These are phyloP conservation scores for Polyodon spathula DNA, from an alignment of 2,113 vertebrate species.

Conservation along the genomic window DNA sequence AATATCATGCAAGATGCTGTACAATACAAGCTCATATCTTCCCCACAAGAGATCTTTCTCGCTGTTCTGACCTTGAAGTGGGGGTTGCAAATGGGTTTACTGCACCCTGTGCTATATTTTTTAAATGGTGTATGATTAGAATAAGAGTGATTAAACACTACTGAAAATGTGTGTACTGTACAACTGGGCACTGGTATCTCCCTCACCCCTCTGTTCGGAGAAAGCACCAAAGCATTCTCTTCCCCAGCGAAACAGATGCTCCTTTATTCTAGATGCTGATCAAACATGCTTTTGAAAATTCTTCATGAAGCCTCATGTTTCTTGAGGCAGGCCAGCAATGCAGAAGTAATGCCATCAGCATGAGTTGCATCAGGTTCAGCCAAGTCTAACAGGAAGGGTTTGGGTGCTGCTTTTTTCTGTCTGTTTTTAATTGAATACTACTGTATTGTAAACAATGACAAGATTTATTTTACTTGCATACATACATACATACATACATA, in stretches of 20 bases:
- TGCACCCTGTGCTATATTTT: no score
- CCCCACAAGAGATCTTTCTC: no score
- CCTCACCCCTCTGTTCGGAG: no score
- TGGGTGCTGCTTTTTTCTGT: background rate
- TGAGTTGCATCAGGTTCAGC: background rate
- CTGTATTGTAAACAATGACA: background rate
- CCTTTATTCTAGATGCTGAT: background rate
- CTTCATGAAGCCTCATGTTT: background rate
- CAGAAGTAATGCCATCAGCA: constrained; percentile 4
- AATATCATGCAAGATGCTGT: no score
- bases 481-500: no score
- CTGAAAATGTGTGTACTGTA: no score
- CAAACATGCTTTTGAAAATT: constrained; percentile 1
- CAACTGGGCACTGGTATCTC: no score
- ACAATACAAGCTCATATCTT: no score
- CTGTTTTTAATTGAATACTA: background rate
- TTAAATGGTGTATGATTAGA: no score
- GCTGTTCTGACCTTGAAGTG: no score
- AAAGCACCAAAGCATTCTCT: background rate
- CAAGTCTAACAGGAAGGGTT: background rate
- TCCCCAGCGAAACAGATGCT: background rate
- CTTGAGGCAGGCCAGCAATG: background rate
- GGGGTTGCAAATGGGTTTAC: no score
- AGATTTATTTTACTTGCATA: background rate
- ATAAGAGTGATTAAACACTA: no score